Evolutionary conservation across 2,797 vertebrate species (phyloP).

Genomic region (Pangasius krempfi): DNA sequence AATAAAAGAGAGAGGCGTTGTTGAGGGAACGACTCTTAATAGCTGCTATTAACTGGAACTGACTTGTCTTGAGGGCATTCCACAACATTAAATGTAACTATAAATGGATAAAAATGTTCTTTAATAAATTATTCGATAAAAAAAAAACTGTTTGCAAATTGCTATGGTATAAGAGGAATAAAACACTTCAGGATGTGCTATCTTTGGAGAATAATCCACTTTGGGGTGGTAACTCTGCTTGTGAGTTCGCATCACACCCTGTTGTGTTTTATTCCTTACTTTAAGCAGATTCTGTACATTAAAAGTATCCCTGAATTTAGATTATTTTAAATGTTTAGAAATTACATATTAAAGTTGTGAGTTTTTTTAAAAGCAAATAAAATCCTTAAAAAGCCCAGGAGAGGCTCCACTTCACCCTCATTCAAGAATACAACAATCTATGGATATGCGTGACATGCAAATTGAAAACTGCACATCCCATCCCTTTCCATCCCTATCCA

Average conservation of each 20-base stretch:
- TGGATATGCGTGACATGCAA: not conserved
- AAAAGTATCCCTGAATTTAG: not conserved
- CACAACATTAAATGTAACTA: not conserved
- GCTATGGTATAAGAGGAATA: not conserved
- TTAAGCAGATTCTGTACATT: not conserved
- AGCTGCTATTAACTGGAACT: no score
- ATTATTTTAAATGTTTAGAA: not conserved
- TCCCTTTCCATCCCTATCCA: not conserved
- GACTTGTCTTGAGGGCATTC: no score
- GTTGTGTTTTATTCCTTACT: not conserved
- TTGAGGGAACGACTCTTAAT: not conserved
- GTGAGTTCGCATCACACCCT: not conserved
- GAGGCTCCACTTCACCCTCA: not conserved
- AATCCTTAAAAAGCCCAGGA: not conserved
- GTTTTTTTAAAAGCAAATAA: not conserved
- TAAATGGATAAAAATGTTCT: not conserved
- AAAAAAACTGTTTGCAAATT: not conserved
- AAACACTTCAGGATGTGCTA: not conserved
- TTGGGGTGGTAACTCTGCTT: not conserved
- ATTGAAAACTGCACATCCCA: not conserved
- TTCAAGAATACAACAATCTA: not conserved
- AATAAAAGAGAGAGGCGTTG: no score
- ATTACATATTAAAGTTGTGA: not conserved
- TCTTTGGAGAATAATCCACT: not conserved
- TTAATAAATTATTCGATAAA: no score